Evolutionary conservation across 2,113 vertebrate genomes (phyloP).

Genomic region (Dasyornis broadbenti): DNA sequence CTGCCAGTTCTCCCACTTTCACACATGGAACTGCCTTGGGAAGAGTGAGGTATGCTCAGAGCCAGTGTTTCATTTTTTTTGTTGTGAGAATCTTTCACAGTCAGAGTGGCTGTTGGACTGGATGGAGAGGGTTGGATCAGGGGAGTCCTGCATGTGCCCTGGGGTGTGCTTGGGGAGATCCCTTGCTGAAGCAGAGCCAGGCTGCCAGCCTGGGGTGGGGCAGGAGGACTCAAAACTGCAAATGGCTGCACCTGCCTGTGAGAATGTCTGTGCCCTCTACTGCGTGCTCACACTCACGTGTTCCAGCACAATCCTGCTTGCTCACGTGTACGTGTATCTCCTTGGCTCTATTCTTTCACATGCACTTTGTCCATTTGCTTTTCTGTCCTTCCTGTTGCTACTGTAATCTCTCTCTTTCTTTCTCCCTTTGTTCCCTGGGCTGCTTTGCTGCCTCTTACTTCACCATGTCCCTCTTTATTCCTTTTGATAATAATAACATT

Average conservation of each 20-base stretch:
- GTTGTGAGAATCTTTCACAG: neutral
- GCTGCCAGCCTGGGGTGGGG: neutral
- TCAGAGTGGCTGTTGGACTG: neutral
- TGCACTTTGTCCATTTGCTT: conserved; percentile 14
- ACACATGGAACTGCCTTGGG: neutral
- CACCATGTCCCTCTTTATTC: conserved; percentile 13
- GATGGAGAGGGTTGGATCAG: neutral
- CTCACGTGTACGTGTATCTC: neutral
- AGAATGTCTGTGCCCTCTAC: neutral
- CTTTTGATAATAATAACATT: conserved; percentile 29
- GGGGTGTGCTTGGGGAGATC: neutral
- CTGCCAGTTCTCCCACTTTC: neutral
- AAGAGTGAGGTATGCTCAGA: neutral
- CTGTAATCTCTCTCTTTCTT: neutral
- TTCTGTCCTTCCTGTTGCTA: neutral
- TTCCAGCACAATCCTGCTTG: neutral
- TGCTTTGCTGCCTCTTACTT: conserved; percentile 1
- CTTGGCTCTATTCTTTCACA: neutral
- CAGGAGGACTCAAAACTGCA: neutral
- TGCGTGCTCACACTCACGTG: neutral
- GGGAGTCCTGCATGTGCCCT: accelerated
- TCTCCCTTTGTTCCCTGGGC: conserved; percentile 20
- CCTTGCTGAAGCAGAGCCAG: neutral
- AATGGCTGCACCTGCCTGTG: neutral
- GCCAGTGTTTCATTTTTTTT: accelerated